phyloP scores from a whole-genome alignment of 2,797 vertebrate genomes.

The Premnoplex brunnescens region DNA sequence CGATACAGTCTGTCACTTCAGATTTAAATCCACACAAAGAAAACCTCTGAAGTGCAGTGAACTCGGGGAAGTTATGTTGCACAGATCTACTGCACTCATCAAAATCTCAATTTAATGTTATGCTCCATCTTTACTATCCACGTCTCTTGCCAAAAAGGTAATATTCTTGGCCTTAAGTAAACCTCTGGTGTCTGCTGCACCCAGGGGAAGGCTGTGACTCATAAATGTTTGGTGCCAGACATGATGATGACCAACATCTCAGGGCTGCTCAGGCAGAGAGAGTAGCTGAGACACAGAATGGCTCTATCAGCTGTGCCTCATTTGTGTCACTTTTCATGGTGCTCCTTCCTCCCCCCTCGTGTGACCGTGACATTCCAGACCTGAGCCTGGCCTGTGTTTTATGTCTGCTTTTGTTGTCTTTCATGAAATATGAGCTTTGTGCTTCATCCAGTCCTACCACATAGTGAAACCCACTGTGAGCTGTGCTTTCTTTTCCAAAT shows the following conservation, averaged over 20 bases:
- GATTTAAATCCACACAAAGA: slow-evolving; percentile 72
- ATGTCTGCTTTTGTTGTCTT: background rate
- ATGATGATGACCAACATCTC: background rate
- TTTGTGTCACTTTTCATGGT: background rate
- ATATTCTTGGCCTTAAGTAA: background rate
- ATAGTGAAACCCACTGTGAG: background rate
- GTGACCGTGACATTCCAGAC: background rate
- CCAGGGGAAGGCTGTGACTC: background rate
- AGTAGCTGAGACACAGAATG: background rate
- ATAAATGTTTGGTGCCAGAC: background rate
- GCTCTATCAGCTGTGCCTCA: rapidly evolving
- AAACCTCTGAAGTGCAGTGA: slow-evolving; percentile 30
- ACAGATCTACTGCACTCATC: slow-evolving; percentile 64
- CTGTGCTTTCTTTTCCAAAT: background rate
- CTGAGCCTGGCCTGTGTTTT: background rate
- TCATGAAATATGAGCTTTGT: background rate
- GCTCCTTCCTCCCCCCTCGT: background rate
- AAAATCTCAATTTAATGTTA: slow-evolving; percentile 48
- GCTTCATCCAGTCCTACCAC: background rate
- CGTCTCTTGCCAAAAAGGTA: background rate
- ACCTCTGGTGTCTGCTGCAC: background rate
- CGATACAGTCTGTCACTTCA: slow-evolving; percentile 79
- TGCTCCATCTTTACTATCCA: background rate
- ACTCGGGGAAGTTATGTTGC: background rate
- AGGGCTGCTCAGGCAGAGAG: background rate